Conservation (phyloP, 1,140 invertebrate species). For the Marisa cornuarietis region DNA sequence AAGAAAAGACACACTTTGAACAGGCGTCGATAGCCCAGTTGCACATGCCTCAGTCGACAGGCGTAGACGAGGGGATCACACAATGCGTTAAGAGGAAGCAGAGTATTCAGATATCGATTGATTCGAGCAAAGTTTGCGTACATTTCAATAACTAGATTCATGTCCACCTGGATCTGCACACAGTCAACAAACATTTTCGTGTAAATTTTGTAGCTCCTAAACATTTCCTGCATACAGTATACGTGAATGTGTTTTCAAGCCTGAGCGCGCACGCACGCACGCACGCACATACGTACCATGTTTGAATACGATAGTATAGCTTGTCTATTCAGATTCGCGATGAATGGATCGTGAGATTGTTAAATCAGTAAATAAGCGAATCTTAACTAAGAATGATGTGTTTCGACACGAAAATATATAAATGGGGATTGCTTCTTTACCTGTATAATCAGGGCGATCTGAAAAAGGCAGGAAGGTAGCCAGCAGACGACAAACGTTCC, state of each 20-base stretch:
- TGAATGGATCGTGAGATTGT: neutral
- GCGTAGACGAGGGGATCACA: constrained; percentile 79
- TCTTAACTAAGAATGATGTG: neutral
- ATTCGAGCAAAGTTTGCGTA: constrained; percentile 31
- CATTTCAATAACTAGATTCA: constrained; percentile 19
- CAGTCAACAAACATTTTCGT: neutral
- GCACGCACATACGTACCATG: no score
- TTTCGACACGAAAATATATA: neutral
- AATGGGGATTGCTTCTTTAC: constrained; percentile 14
- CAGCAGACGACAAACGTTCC: constrained; percentile 76
- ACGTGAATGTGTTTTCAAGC: neutral
- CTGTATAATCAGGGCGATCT: constrained; percentile 44
- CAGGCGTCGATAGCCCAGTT: constrained; percentile 43
- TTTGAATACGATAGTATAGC: no score
- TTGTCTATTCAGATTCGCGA: neutral
- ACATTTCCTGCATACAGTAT: neutral
- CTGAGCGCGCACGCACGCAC: neutral
- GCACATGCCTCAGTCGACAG: constrained; percentile 72
- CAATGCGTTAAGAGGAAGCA: constrained; percentile 74
- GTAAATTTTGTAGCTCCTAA: neutral
- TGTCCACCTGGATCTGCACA: constrained; percentile 15
- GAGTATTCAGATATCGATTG: constrained; percentile 51
- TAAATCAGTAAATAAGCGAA: neutral
- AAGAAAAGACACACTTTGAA: constrained; percentile 24
- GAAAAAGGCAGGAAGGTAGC: constrained; percentile 71